Conservation (phyloP, 2,888 invertebrate genomes). For the Apodemia duryi region DNA sequence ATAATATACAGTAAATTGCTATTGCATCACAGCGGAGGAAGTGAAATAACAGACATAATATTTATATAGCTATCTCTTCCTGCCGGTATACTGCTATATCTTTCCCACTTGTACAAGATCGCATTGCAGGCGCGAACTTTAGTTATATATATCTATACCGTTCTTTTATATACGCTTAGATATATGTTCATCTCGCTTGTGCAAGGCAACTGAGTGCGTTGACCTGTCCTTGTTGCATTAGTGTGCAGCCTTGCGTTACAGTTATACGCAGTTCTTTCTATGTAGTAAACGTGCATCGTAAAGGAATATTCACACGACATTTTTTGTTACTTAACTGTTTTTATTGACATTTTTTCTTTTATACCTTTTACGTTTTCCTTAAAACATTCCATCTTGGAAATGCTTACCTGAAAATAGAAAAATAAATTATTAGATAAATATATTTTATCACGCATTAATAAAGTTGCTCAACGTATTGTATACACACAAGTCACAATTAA, state of each 20-base stretch:
- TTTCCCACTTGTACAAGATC: slow-evolving; percentile 53
- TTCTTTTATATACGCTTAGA: slow-evolving; percentile 40
- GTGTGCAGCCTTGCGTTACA: slow-evolving; percentile 79
- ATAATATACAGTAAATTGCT: slow-evolving; percentile 58
- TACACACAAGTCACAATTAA: neutral
- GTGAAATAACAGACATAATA: slow-evolving; percentile 78
- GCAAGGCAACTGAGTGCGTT: slow-evolving; percentile 78
- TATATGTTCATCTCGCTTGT: slow-evolving; percentile 54
- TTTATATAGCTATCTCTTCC: slow-evolving; percentile 69
- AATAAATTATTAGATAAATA: slow-evolving; percentile 18
- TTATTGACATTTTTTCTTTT: slow-evolving; percentile 3
- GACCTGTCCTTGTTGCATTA: slow-evolving; percentile 75
- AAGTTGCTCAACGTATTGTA: neutral
- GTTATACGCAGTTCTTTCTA: slow-evolving; percentile 60
- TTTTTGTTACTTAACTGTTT: slow-evolving; percentile 30
- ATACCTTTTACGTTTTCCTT: slow-evolving; percentile 16
- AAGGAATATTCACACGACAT: slow-evolving; percentile 59
- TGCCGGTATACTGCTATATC: slow-evolving; percentile 53
- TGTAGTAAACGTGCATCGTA: slow-evolving; percentile 63
- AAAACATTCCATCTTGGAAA: slow-evolving; percentile 18
- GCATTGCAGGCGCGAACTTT: slow-evolving; percentile 50
- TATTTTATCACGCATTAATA: neutral
- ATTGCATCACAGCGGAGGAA: slow-evolving; percentile 78
- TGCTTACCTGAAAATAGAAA: slow-evolving; percentile 38
- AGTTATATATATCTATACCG: slow-evolving; percentile 40